Percentiles rank a stretch among this genome's conserved stretches.
Conservation (phyloP, 2,797 vertebrate genomes). For the Centroberyx gerrardi region DNA sequence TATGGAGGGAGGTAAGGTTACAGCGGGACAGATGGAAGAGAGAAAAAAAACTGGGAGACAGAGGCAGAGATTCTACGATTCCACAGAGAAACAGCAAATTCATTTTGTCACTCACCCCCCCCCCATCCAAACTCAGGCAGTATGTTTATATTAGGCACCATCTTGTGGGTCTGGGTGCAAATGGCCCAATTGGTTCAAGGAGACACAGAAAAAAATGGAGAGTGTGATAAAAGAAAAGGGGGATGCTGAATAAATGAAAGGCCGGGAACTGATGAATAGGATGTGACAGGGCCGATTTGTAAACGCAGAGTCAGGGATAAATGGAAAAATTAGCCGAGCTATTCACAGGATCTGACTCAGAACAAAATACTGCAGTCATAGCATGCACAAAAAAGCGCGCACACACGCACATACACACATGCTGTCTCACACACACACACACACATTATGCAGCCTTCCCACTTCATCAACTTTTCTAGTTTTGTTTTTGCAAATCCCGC, state of each 20-base stretch:
- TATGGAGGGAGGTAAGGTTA: slow-evolving; percentile 21
- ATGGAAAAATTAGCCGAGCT: slow-evolving; percentile 70
- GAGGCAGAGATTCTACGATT: background rate
- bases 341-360: slow-evolving; percentile 74
- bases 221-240: slow-evolving; percentile 34
- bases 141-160: background rate
- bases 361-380: slow-evolving; percentile 68
- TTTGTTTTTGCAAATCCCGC: background rate
- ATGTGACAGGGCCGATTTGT: slow-evolving; percentile 73
- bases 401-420: background rate
- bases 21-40: background rate
- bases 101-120: background rate
- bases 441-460: background rate
- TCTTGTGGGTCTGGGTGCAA: slow-evolving; percentile 16
- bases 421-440: background rate
- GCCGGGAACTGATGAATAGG: slow-evolving; percentile 67
- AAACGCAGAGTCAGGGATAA: slow-evolving; percentile 72
- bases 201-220: slow-evolving; percentile 27
- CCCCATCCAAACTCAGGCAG: background rate
- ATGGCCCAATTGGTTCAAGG: slow-evolving; percentile 29
- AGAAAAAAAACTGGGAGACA: background rate
- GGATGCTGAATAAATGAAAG: slow-evolving; percentile 66
- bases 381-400: slow-evolving; percentile 37
- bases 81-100: background rate
- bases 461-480: slow-evolving; percentile 1